phyloP scores from a whole-genome alignment of 1,140 invertebrate genomes.

The Drosophila nigrodunni region DNA sequence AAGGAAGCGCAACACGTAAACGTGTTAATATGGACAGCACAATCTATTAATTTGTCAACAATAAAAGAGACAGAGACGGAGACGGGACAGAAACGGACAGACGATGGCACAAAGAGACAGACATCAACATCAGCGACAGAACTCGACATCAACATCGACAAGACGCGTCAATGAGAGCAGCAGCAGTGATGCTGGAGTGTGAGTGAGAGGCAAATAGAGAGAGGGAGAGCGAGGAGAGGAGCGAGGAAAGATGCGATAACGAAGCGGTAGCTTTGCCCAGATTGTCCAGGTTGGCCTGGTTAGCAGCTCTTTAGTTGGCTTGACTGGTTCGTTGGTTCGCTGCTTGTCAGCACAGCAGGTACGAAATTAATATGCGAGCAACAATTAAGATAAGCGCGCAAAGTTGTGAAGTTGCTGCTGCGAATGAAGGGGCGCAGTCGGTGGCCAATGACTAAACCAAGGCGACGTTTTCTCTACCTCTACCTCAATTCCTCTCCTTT shows the following conservation, averaged over 20 bases:
- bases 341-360: slow-evolving; percentile 77
- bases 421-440: slow-evolving; percentile 60
- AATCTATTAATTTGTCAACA: slow-evolving; percentile 83
- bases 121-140: slow-evolving; percentile 15
- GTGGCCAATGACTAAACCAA: slow-evolving; percentile 70
- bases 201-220: neutral
- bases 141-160: slow-evolving; percentile 27
- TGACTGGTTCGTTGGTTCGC: slow-evolving; percentile 42
- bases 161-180: slow-evolving; percentile 51
- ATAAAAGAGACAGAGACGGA: slow-evolving; percentile 68
- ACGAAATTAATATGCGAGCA: slow-evolving; percentile 84
- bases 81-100: slow-evolving; percentile 24
- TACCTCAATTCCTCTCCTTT: slow-evolving; percentile 4
- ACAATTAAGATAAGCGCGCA: slow-evolving; percentile 84
- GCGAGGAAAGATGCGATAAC: slow-evolving; percentile 29
- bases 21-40: slow-evolving; percentile 81
- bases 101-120: neutral
- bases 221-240: neutral
- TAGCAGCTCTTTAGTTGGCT: slow-evolving; percentile 10
- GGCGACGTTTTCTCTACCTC: slow-evolving; percentile 15
- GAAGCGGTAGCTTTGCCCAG: slow-evolving; percentile 19
- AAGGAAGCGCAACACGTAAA: slow-evolving; percentile 80
- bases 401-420: slow-evolving; percentile 74
- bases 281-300: slow-evolving; percentile 2
- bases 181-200: neutral